Conservation (phyloP, 2,113 vertebrate species). For the Brachyistius frenatus region DNA sequence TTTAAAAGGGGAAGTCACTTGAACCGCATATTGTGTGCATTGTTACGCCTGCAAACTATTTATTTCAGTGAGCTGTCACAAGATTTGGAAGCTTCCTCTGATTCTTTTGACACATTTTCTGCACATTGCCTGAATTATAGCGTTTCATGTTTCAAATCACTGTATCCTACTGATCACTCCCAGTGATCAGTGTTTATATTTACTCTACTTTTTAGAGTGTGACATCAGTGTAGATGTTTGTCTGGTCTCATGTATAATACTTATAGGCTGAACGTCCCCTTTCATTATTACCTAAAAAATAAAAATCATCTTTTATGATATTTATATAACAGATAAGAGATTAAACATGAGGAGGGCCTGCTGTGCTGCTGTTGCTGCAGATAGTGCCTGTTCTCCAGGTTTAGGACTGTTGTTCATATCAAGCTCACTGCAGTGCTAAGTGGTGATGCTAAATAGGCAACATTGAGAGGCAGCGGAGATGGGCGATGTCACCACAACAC, state of each 20-base stretch:
- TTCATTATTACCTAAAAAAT: too few relatives aligned
- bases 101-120: conserved; percentile 14
- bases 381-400: conserved; percentile 7
- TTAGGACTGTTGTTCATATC: neutral
- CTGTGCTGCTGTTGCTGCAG: conserved; percentile 29
- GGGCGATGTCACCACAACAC: neutral
- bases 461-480: conserved; percentile 35
- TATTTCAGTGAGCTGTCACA: conserved; percentile 29
- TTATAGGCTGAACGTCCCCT: too few relatives aligned
- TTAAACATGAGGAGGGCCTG: conserved; percentile 12
- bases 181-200: neutral
- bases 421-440: neutral
- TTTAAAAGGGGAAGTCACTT: conserved; percentile 50
- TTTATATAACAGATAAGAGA: neutral
- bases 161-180: neutral
- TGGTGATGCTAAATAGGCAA: conserved; percentile 14
- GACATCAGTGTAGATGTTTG: neutral
- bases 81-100: conserved; percentile 33
- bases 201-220: neutral
- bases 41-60: conserved; percentile 38
- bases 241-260: too few relatives aligned
- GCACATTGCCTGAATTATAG: neutral
- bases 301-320: too few relatives aligned
- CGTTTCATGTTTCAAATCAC: conserved; percentile 11
- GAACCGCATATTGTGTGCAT: conserved; percentile 28